Evolutionary conservation across 2,113 vertebrate species (phyloP).

Genomic region (Dendrocopos noguchii): DNA sequence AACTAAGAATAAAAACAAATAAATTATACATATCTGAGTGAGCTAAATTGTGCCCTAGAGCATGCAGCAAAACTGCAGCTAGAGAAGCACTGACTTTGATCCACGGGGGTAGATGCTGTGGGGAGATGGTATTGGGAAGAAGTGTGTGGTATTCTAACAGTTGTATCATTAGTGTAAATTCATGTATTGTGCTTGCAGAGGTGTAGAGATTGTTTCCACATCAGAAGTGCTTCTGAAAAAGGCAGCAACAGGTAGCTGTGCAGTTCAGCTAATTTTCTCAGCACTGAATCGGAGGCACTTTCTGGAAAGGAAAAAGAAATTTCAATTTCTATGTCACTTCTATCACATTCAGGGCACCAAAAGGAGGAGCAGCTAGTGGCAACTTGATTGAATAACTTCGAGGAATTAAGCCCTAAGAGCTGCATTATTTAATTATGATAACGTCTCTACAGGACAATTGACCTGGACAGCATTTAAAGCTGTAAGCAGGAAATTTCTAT

Average conservation of each 20-base stretch:
- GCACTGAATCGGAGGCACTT: background rate
- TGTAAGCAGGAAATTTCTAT: background rate
- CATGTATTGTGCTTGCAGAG: background rate
- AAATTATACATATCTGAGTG: background rate
- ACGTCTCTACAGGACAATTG: background rate
- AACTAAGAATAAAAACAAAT: background rate
- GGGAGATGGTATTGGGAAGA: background rate
- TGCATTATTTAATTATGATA: background rate
- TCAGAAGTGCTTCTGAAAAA: background rate
- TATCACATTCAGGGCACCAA: background rate
- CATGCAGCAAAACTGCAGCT: background rate
- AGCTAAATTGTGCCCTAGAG: background rate
- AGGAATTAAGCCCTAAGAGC: background rate
- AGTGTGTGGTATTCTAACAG: background rate
- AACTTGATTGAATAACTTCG: background rate
- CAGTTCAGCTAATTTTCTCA: background rate
- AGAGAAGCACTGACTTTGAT: background rate
- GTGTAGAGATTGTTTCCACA: background rate
- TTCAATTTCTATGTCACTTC: background rate
- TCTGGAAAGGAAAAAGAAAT: background rate
- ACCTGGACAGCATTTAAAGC: background rate
- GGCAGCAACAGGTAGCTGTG: background rate
- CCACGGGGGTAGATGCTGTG: accelerated
- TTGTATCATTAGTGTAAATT: background rate
- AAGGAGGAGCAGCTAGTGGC: background rate